phyloP scores from a whole-genome alignment of 2,113 vertebrate species.

The Pipra filicauda region DNA sequence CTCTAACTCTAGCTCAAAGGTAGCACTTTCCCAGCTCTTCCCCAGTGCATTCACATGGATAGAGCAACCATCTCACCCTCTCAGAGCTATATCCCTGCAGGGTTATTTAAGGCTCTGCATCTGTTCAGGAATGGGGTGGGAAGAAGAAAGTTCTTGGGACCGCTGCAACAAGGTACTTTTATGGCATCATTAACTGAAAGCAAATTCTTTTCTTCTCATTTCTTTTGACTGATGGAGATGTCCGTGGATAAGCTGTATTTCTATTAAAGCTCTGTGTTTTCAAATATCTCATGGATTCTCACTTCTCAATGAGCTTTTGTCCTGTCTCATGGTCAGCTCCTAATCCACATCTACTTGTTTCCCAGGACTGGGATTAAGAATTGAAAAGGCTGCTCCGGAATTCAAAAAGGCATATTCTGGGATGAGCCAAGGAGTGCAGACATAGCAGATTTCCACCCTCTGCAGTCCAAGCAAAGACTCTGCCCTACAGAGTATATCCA shows the following conservation, averaged over 20 bases:
- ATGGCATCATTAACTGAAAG: background rate
- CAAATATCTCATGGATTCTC: background rate
- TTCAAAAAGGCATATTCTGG: background rate
- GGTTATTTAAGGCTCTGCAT: background rate
- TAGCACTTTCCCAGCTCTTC: background rate
- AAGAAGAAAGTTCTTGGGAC: background rate
- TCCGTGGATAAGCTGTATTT: background rate
- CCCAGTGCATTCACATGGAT: background rate
- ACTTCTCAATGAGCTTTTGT: background rate
- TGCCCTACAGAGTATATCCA: background rate
- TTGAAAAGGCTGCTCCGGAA: background rate
- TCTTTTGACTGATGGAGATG: background rate
- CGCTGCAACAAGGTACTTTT: background rate
- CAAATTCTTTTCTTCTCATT: background rate
- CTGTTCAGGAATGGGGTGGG: background rate
- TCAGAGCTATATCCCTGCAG: fast-evolving
- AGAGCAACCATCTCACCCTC: background rate
- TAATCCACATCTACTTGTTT: background rate
- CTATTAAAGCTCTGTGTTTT: background rate
- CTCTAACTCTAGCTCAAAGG: background rate
- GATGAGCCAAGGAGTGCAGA: background rate
- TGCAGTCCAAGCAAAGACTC: background rate
- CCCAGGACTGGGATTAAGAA: background rate
- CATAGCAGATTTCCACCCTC: background rate
- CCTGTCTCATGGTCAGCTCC: background rate